Evolutionary conservation across 2,797 vertebrate genomes (phyloP).

Genomic region (Gallinago nigripennis): DNA sequence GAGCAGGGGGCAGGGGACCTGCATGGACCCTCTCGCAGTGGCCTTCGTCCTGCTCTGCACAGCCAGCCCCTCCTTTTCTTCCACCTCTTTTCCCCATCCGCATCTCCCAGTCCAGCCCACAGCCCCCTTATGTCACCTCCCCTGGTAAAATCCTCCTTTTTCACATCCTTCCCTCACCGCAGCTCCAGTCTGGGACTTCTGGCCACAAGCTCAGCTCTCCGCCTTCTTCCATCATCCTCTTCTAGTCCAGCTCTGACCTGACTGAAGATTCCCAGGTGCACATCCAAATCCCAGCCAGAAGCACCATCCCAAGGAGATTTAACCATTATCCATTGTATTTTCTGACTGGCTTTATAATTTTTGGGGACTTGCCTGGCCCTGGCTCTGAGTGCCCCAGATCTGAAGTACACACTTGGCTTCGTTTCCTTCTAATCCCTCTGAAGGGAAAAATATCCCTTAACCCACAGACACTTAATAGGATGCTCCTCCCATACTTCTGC

Average conservation of each 20-base stretch:
- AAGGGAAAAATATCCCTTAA: not conserved
- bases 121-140: not conserved
- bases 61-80: not conserved
- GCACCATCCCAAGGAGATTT: not conserved
- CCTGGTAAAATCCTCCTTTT: not conserved
- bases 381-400: not conserved
- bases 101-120: not conserved
- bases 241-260: not conserved
- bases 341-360: not conserved
- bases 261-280: too few species aligned
- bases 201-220: not conserved
- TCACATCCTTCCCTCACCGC: accelerated
- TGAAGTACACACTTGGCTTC: not conserved
- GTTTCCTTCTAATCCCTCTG: not conserved
- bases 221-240: not conserved
- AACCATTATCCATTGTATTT: not conserved
- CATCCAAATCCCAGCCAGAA: not conserved
- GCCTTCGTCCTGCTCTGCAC: not conserved
- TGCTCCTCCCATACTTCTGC: not conserved
- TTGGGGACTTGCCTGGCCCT: not conserved
- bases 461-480: not conserved
- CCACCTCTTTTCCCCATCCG: accelerated
- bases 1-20: not conserved
- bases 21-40: accelerated
- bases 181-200: not conserved